phyloP scores from a whole-genome alignment of 2,888 invertebrate species.

The Boloria selene region DNA sequence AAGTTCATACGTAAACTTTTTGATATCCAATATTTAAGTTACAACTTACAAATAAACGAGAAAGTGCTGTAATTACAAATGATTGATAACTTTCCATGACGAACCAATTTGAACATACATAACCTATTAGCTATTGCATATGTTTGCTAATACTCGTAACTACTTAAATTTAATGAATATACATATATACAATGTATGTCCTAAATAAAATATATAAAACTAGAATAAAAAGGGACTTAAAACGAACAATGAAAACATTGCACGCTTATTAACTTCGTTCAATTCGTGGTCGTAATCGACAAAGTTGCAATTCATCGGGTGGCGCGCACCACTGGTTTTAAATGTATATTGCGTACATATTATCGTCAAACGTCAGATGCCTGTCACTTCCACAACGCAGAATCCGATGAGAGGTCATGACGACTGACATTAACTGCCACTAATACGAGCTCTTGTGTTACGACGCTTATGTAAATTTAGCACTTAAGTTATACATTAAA shows the following conservation, averaged over 20 bases:
- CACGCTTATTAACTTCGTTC: constrained; percentile 64
- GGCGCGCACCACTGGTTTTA: constrained; percentile 62
- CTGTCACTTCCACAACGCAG: constrained; percentile 53
- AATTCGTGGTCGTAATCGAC: constrained; percentile 63
- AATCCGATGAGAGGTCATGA: constrained; percentile 43
- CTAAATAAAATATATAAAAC: neutral
- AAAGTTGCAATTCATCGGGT: constrained; percentile 60
- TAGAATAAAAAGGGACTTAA: constrained; percentile 8
- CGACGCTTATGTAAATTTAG: constrained; percentile 22
- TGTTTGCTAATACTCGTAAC: no score
- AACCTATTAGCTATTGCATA: no score
- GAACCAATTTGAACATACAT: neutral
- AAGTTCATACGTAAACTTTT: constrained; percentile 42
- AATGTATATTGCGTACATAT: constrained; percentile 61
- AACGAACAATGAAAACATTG: constrained; percentile 47
- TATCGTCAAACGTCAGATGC: constrained; percentile 56
- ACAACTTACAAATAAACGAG: constrained; percentile 33
- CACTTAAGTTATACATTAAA: constrained; percentile 12
- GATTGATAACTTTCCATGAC: constrained; percentile 26
- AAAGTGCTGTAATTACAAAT: constrained; percentile 30
- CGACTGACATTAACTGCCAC: constrained; percentile 50
- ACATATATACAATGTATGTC: no score
- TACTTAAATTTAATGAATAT: no score
- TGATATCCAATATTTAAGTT: constrained; percentile 38
- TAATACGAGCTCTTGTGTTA: constrained; percentile 26